Evolutionary conservation across 1,140 invertebrate species (phyloP), one percentile per base, ranked within the genome.

Genomic region (Neomicropteryx cornuta): DNA sequence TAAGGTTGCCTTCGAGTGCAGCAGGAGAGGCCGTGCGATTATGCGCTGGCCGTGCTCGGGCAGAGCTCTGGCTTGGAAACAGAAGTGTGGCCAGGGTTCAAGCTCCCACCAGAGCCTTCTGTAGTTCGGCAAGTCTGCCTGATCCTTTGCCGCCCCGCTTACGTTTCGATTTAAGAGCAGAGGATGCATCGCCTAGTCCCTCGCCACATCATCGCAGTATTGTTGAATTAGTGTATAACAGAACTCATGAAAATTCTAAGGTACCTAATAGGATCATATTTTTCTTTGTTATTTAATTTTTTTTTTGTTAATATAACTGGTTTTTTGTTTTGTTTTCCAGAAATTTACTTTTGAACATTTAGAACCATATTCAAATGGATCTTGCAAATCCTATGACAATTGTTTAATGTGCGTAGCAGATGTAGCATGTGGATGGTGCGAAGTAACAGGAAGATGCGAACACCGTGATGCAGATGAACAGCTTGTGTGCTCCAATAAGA

Each of bases 321-420:
- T 16, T 33, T 41, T 27, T 36, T 48, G 51, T 29, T 44, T 38
- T 38, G 37, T 17, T 56, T 59, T 33, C 23, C 46, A 79, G 71
- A 73, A 79, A 1, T 88, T 92, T 42, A 89, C 85, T 0, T 86
- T 87, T 43, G 87, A 93, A 51, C 91, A 90, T 55, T 56, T 95
- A 17, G 88, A 94, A 56, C 88, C 89, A 0, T 94, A 81, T 56
- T 74, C 72, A 10, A 79, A 81, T 36, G 85, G 84, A 0, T 69
- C 75, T n/a, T 97, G 93, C 51, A 55, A 61, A 0, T 67, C 74
- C 16, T 88, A 92, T 50, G 73, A 66, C 32, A 95, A 86, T 52
- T 97, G 92, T 53, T 58, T 93, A 4, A 74, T 87, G 32, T 97
- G 92, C 55, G 61, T 95, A 16, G 83, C 81, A 0, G 92, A 97